A percentile compares a stretch with the other conserved stretches of the same genome.
phyloP scores from a whole-genome alignment of 2,888 invertebrate species.

The Drosophila limbata region DNA sequence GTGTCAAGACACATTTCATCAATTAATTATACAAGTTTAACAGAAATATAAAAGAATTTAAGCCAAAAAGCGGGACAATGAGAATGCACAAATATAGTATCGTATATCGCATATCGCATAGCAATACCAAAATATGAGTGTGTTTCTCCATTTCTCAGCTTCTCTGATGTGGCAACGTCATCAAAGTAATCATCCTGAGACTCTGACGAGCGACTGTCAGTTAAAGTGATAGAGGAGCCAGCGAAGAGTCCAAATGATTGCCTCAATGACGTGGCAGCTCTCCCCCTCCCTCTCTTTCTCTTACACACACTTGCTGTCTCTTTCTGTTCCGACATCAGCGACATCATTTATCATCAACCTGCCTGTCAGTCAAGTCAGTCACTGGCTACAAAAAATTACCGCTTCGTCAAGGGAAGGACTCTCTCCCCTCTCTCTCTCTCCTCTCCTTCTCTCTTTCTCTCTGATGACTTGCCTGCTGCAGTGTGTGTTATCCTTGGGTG shows the following conservation, averaged over 20 bases:
- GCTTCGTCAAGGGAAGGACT: conserved; percentile 52
- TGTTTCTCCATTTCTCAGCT: conserved; percentile 12
- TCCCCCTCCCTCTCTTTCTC: conserved; percentile 3
- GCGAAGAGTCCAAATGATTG: conserved; percentile 73
- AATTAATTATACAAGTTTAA: conserved; percentile 78
- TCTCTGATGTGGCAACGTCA: conserved; percentile 76
- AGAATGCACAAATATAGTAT: conserved; percentile 60
- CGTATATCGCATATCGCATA: conserved; percentile 11
- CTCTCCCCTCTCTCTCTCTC: not conserved
- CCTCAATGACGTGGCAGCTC: conserved; percentile 77
- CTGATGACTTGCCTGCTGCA: conserved; percentile 49
- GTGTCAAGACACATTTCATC: conserved; percentile 82
- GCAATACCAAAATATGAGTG: conserved; percentile 49
- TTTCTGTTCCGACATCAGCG: conserved; percentile 74
- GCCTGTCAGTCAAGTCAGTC: conserved; percentile 81
- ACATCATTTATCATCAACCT: conserved; percentile 85
- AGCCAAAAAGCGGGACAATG: conserved; percentile 48
- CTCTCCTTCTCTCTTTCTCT: conserved; percentile 10
- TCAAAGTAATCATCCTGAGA: conserved; percentile 79
- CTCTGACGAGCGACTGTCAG: conserved; percentile 76
- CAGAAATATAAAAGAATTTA: conserved; percentile 20
- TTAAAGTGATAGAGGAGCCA: conserved; percentile 70
- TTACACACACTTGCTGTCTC: not conserved
- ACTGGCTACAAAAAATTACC: conserved; percentile 65
- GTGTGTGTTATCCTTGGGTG: conserved; percentile 82